Conservation (phyloP, 2,797 vertebrate species). For the Scyliorhinus canicula region DNA sequence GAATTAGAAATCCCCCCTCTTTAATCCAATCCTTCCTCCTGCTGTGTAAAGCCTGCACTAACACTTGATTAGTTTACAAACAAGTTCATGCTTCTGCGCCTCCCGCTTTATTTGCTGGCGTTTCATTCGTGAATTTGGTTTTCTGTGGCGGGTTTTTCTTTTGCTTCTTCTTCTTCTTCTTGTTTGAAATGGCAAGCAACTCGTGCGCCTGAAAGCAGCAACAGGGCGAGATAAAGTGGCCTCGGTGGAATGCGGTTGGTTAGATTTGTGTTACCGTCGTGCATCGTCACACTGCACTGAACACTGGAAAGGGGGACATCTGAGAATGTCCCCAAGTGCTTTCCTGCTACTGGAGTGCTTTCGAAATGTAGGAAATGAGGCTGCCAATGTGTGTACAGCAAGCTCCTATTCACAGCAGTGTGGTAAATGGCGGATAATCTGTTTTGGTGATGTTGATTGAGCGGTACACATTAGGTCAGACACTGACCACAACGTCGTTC, state of each 20-base stretch:
- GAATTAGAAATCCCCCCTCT: conserved; percentile 52
- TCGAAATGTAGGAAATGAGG: background rate
- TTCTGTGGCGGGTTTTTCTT: no score
- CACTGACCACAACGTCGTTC: background rate
- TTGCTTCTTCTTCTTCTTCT: background rate
- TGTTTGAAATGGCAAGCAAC: background rate
- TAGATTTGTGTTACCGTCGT: background rate
- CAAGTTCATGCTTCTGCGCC: conserved; percentile 50
- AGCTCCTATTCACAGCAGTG: background rate
- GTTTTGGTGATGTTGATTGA: background rate
- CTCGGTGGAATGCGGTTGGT: background rate
- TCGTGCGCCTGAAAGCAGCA: background rate
- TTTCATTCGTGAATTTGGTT: background rate
- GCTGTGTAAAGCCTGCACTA: conserved; percentile 53
- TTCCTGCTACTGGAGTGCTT: background rate
- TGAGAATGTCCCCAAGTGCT: background rate
- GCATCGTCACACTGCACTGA: background rate
- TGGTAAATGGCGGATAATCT: background rate
- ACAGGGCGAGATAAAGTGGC: background rate
- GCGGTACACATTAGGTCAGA: background rate
- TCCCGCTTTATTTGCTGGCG: background rate
- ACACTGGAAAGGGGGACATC: background rate
- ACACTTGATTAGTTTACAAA: conserved; percentile 56
- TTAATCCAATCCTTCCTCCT: conserved; percentile 51
- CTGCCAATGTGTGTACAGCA: background rate